Conservation (phyloP, 2,797 vertebrate species). For the Ceryle rudis region DNA sequence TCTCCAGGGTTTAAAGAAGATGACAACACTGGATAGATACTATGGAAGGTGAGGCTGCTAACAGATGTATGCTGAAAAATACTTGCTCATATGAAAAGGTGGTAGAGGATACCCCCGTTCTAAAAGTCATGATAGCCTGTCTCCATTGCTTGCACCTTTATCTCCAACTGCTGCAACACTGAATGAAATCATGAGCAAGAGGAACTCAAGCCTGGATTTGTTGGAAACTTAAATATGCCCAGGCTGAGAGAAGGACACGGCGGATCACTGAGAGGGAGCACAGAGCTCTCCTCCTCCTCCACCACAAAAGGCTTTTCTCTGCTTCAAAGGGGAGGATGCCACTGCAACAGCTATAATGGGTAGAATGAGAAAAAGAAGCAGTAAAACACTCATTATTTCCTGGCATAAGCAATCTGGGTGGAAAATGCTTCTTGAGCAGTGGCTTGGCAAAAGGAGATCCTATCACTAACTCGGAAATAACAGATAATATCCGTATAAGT, state of each 20-base stretch:
- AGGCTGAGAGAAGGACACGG: neutral
- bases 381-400: neutral
- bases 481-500: neutral
- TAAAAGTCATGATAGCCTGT: neutral
- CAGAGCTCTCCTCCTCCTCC: neutral
- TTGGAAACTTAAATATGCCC: neutral
- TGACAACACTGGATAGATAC: neutral
- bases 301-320: neutral
- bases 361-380: neutral
- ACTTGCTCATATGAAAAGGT: neutral
- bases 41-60: neutral
- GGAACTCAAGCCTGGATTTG: neutral
- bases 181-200: neutral
- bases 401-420: neutral
- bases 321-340: neutral
- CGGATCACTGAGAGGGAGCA: neutral
- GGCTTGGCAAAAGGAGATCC: neutral
- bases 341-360: neutral
- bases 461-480: neutral
- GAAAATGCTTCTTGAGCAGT: conserved; percentile 20
- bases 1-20: neutral
- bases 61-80: neutral
- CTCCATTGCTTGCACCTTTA: neutral
- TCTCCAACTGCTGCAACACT: neutral
- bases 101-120: neutral